A percentile compares a stretch with the other conserved stretches of the same genome.
Evolutionary conservation across 2,797 vertebrate genomes (phyloP).

Genomic region (Cossypha heuglini): DNA sequence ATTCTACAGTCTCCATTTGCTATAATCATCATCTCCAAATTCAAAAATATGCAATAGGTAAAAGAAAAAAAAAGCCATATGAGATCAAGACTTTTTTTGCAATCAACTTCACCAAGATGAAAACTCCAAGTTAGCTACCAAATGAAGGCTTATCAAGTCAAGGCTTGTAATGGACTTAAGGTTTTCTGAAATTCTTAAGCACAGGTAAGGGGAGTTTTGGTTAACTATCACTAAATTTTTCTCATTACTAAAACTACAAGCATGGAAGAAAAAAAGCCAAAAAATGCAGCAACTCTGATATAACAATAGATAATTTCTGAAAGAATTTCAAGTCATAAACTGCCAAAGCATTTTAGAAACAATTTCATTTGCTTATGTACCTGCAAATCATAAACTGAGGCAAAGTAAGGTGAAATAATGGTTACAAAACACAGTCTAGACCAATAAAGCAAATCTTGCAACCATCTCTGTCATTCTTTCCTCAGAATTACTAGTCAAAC

Average conservation of each 20-base stretch:
- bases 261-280: not conserved
- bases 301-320: not conserved
- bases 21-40: not conserved
- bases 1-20: not conserved
- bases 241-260: not conserved
- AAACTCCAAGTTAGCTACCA: not conserved
- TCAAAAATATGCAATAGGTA: not conserved
- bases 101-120: not conserved
- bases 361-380: not conserved
- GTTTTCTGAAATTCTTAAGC: not conserved
- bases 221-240: not conserved
- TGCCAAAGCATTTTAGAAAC: not conserved
- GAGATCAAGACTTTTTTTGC: not conserved
- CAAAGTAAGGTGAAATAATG: not conserved
- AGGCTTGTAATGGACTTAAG: not conserved
- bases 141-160: not conserved
- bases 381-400: not conserved
- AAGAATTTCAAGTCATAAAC: not conserved
- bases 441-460: not conserved
- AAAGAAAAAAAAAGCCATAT: not conserved
- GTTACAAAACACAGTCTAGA: not conserved
- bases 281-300: not conserved
- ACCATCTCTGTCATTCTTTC: not conserved
- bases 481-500: conserved; percentile 1
- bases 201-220: not conserved